A percentile compares a stretch with the other conserved stretches of the same genome.
Conservation (phyloP, 2,113 vertebrate species). For the Gymnorhina tibicen region DNA sequence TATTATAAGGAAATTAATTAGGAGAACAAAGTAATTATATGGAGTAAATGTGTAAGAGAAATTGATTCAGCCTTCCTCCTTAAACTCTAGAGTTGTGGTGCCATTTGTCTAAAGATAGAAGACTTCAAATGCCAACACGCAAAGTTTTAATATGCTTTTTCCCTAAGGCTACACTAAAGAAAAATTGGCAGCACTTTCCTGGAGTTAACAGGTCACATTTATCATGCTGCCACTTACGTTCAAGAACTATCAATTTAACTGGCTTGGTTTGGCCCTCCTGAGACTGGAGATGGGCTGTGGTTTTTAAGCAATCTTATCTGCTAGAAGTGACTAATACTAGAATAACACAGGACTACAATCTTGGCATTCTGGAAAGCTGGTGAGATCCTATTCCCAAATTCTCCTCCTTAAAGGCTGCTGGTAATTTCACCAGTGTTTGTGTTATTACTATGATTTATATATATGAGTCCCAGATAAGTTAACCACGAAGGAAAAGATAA, state of each 20-base stretch:
- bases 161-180: not conserved
- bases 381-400: not conserved
- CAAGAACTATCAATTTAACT: slow-evolving; percentile 25
- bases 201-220: slow-evolving; percentile 26
- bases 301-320: slow-evolving; percentile 24
- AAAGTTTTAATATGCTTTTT: not conserved
- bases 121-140: not conserved
- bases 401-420: not conserved
- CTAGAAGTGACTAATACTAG: slow-evolving; percentile 1
- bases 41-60: not conserved
- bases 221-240: not conserved
- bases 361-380: not conserved
- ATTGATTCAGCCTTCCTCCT: not conserved
- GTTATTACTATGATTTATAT: not conserved
- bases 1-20: not conserved
- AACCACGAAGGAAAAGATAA: not conserved
- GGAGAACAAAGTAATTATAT: not conserved
- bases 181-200: not conserved
- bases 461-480: not conserved
- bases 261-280: not conserved
- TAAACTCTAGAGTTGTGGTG: not conserved
- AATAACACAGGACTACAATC: not conserved
- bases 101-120: not conserved
- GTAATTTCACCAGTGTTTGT: slow-evolving; percentile 9
- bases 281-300: not conserved